Evolutionary conservation across 2,888 invertebrate species (phyloP).

Genomic region (Drosophila flavopinicola): DNA sequence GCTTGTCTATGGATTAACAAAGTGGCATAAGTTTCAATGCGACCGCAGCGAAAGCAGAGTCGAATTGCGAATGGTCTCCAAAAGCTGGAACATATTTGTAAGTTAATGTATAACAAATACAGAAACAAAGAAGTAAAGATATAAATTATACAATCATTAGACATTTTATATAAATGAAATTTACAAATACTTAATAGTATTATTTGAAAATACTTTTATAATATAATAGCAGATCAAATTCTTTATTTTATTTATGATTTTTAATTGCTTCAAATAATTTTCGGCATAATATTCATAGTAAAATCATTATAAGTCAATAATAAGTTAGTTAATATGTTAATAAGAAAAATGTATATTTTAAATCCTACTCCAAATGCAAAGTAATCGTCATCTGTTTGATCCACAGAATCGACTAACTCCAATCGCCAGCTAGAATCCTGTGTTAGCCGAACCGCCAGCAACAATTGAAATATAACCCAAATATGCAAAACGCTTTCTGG

Average conservation of each 20-base stretch:
- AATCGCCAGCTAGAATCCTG: constrained; percentile 1
- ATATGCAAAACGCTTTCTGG: constrained; percentile 50
- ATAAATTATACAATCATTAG: too few species aligned
- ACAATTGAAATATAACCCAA: constrained; percentile 61
- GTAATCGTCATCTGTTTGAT: not conserved
- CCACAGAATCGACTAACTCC: not conserved
- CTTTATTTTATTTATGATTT: not conserved
- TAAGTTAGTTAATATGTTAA: too few species aligned
- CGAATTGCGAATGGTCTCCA: constrained; percentile 25
- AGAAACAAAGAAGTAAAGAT: too few species aligned
- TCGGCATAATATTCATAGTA: too few species aligned
- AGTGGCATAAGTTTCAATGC: constrained; percentile 33
- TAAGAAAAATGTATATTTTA: too few species aligned
- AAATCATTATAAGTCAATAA: too few species aligned
- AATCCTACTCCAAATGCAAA: not conserved
- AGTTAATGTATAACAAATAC: too few species aligned
- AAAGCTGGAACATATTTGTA: not conserved
- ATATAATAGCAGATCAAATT: not conserved
- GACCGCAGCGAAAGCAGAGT: not conserved
- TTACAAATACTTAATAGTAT: not conserved
- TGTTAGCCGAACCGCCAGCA: not conserved
- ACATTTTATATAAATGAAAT: too few species aligned
- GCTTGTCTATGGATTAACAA: constrained; percentile 57
- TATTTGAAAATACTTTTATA: not conserved
- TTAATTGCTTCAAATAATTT: too few species aligned